These are phyloP conservation scores for Tamandua tetradactyla DNA, from an alignment of 2,797 vertebrate genomes.

Conservation along the genomic window DNA sequence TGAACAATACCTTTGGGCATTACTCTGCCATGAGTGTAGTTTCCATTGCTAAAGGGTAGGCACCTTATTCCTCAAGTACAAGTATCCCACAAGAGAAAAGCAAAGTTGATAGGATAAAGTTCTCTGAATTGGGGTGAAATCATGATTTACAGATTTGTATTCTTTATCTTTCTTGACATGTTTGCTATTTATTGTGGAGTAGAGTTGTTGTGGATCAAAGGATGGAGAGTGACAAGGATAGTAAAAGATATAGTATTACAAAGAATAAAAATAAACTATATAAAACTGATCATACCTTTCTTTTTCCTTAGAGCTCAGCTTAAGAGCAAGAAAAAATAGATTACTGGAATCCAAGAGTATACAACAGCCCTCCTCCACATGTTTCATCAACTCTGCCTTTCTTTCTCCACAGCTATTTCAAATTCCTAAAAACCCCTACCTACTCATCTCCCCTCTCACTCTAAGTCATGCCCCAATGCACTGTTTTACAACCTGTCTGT, in stretches of 20 bases:
- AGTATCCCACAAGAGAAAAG: background rate
- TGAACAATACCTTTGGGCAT: background rate
- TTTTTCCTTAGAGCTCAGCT: constrained; percentile 1
- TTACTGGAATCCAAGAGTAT: background rate
- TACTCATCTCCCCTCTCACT: background rate
- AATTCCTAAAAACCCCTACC: background rate
- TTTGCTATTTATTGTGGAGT: background rate
- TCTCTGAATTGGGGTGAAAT: background rate
- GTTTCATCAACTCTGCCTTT: background rate
- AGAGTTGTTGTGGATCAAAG: background rate
- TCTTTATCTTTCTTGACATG: background rate
- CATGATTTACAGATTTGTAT: background rate
- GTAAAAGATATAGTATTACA: background rate
- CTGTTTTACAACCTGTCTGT: background rate
- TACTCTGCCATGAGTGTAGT: background rate
- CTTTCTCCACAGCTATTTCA: constrained; percentile 7
- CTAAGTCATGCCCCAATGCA: background rate
- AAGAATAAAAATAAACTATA: background rate
- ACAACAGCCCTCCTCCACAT: background rate
- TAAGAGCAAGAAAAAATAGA: background rate
- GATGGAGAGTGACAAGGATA: background rate
- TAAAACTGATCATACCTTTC: background rate
- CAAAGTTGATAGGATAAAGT: background rate
- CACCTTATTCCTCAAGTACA: background rate
- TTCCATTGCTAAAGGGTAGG: background rate